Conservation (phyloP, 2,797 vertebrate species). For the Hemibagrus guttatus region DNA sequence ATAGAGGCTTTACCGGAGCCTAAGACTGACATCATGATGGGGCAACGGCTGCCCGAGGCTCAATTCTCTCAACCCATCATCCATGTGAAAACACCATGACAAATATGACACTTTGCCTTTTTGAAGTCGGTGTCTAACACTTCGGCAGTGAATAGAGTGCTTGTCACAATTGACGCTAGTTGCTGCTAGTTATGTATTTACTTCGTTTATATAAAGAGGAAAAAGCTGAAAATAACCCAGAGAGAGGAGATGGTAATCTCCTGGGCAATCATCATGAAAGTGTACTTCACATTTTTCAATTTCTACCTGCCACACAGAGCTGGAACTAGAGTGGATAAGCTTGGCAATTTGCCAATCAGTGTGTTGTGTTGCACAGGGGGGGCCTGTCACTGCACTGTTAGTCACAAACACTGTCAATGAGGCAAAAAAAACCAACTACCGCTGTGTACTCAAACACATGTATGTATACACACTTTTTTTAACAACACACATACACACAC, state of each 20-base stretch:
- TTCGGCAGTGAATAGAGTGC: slow-evolving; percentile 52
- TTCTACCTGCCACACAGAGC: slow-evolving; percentile 64
- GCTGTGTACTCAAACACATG: slow-evolving; percentile 27
- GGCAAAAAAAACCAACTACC: slow-evolving; percentile 16
- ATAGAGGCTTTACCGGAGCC: slow-evolving; percentile 43
- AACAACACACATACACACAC: not conserved
- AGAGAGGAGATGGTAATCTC: slow-evolving; percentile 60
- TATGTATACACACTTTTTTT: not conserved
- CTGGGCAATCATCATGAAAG: slow-evolving; percentile 63
- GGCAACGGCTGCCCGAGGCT: slow-evolving; percentile 48
- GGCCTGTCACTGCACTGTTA: slow-evolving; percentile 56
- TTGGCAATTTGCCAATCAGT: slow-evolving; percentile 67
- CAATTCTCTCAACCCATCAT: slow-evolving; percentile 55
- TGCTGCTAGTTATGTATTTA: slow-evolving; percentile 63
- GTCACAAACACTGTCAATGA: slow-evolving; percentile 52
- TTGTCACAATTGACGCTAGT: slow-evolving; percentile 49
- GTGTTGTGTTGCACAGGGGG: slow-evolving; percentile 60
- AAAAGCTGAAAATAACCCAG: slow-evolving; percentile 44
- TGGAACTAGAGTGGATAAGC: slow-evolving; percentile 54
- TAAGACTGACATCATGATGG: slow-evolving; percentile 47
- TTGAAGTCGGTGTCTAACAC: slow-evolving; percentile 38
- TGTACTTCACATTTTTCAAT: slow-evolving; percentile 66
- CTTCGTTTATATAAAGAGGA: slow-evolving; percentile 59
- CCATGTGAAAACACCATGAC: slow-evolving; percentile 58
- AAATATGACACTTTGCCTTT: slow-evolving; percentile 58